Base-by-base conservation (phyloP, 2,113 vertebrate genomes). In the Saccopteryx bilineata region DNA sequence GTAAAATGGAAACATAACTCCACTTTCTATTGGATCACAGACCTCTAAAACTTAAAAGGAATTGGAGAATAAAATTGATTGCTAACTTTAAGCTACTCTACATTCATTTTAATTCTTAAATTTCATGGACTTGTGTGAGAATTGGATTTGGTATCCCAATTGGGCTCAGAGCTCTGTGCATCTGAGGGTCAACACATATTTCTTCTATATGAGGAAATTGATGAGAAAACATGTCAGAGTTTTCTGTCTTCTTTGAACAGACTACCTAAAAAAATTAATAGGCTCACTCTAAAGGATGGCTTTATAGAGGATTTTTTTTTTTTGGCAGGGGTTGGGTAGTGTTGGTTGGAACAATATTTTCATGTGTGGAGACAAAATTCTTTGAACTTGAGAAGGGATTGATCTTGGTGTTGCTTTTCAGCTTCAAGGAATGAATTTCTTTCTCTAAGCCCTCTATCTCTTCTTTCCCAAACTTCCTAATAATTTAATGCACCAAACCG, bases 401-500 rank as follows among this genome's bases (percentile, higher is more conserved):
- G 87, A 58, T 78, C 17, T 52, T 60, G 46, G 46, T 87, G 61
- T 12, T 87, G n/a, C 50, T 89, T 95, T 96, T 94, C 74, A 95
- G 50, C 52, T 90, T 63, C 31, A 46, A 83, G 86, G 65, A 95
- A 79, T 95, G 60, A 2, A 86, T 94, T 91, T 91, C 63, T 90
- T 92, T 90, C 58, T 82, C 61, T 87, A 74, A 65, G n/a, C 19
- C 6, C 10, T n/a, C 23, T 63, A 87, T 33, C 54, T 79, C 15
- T 74, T 90, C 52, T 96, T 93, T 31, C 65, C 9, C 72, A 90
- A 97, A 87, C 89, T 97, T 98, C 93, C 94, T 97, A 94, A 97
- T 97, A 96, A 91, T 96, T 96, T 92, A 97, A 90, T 97, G 90
- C 90, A 95, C 85, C 10, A 69, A 95, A 65, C 83, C 89, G 96